These are phyloP conservation scores for Drosophila ananassae DNA, from an alignment of 1,140 invertebrate genomes.

Conservation along the genomic window DNA sequence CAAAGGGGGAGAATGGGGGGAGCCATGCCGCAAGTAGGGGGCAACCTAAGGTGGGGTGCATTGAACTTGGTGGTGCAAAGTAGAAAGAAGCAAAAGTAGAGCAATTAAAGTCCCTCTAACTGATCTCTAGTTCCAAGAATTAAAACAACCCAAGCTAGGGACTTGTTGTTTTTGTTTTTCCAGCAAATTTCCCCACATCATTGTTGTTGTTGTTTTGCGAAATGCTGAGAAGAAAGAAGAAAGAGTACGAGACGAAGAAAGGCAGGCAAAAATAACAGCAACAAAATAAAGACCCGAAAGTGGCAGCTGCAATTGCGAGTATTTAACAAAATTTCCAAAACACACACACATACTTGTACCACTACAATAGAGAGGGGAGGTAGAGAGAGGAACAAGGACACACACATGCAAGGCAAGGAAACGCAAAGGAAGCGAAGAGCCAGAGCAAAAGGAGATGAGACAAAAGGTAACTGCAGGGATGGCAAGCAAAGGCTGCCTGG, in stretches of 20 bases:
- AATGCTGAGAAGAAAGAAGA: background rate
- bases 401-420: slow-evolving; percentile 48
- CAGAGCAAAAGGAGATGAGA: slow-evolving; percentile 48
- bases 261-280: slow-evolving; percentile 49
- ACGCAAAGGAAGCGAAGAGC: slow-evolving; percentile 58
- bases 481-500: slow-evolving; percentile 52
- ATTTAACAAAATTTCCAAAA: slow-evolving; percentile 47
- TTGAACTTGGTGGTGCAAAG: slow-evolving; percentile 38
- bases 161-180: slow-evolving; percentile 44
- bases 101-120: slow-evolving; percentile 26
- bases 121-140: slow-evolving; percentile 36
- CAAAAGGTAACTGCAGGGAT: slow-evolving; percentile 43
- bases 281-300: slow-evolving; percentile 58
- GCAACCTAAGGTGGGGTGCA: slow-evolving; percentile 44
- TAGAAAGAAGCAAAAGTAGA: background rate
- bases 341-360: slow-evolving; percentile 15
- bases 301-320: slow-evolving; percentile 73
- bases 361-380: background rate
- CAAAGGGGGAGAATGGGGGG: slow-evolving; percentile 18
- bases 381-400: background rate
- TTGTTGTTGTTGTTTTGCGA: slow-evolving; percentile 1
- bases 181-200: background rate
- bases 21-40: background rate
- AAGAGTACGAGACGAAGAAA: slow-evolving; percentile 8
- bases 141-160: slow-evolving; percentile 18